These are phyloP conservation scores for Drosophila prosaltans DNA, from an alignment of 1,140 invertebrate species.

Conservation along the genomic window DNA sequence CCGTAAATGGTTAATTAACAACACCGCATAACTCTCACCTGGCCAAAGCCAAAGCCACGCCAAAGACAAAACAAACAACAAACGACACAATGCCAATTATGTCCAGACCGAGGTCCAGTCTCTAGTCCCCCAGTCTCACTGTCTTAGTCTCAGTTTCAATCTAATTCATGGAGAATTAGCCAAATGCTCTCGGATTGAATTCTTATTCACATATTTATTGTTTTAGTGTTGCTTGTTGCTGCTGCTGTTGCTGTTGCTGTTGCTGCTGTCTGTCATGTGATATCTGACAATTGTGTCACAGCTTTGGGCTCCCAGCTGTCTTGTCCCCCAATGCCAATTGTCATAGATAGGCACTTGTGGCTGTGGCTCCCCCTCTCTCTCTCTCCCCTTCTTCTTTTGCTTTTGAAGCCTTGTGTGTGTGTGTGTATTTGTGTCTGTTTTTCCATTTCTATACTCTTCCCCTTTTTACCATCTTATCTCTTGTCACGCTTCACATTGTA, in stretches of 20 bases:
- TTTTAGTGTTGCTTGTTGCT: conserved; percentile 6
- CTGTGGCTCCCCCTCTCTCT: neutral
- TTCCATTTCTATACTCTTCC: no score
- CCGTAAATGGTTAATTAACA: conserved; percentile 80
- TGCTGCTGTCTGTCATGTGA: conserved; percentile 49
- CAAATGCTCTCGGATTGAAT: conserved; percentile 17
- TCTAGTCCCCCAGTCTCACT: conserved; percentile 20
- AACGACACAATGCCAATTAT: conserved; percentile 72
- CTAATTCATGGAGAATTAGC: conserved; percentile 49
- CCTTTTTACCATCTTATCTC: neutral
- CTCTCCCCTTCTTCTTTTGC: neutral
- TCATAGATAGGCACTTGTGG: conserved; percentile 48
- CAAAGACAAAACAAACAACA: conserved; percentile 48
- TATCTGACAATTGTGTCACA: conserved; percentile 74
- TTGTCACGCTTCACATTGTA: neutral
- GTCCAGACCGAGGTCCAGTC: conserved; percentile 67
- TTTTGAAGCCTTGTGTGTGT: neutral
- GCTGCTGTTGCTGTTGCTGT: conserved; percentile 3
- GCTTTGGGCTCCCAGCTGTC: conserved; percentile 43
- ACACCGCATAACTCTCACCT: conserved; percentile 79
- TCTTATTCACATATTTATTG: conserved; percentile 11
- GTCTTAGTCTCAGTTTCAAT: conserved; percentile 45
- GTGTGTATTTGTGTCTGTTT: no score
- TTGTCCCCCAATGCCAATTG: conserved; percentile 68
- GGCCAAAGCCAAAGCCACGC: conserved; percentile 42